phyloP scores from a whole-genome alignment of 35 echinoderm and acorn worm species.

The Ophiothrix spiculata region DNA sequence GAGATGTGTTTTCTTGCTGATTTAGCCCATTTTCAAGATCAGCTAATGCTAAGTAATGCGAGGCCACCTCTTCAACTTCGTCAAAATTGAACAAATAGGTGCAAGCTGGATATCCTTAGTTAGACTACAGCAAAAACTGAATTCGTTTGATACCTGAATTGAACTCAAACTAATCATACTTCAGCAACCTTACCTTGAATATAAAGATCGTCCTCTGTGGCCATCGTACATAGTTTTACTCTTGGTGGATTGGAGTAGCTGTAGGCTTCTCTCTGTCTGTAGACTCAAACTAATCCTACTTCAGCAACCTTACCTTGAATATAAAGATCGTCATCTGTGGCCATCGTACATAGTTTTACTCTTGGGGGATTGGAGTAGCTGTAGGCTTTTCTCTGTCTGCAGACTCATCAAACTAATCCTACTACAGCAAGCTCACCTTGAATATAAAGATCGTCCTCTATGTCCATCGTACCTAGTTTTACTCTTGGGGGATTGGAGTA shows the following conservation, averaged over 20 bases:
- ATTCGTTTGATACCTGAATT: slow-evolving; percentile 5
- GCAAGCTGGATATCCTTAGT: no score
- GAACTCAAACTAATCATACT: no score
- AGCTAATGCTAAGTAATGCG: no score
- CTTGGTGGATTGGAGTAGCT: slow-evolving; percentile 64
- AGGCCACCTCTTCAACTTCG: no score
- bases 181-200: not conserved
- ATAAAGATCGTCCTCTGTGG: not conserved
- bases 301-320: not conserved
- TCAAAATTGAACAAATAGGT: no score
- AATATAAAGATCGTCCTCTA: not conserved
- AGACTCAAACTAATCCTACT: no score
- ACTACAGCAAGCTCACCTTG: no score
- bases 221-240: not conserved
- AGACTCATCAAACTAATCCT: no score
- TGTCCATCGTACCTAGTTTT: not conserved
- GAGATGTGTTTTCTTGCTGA: no score
- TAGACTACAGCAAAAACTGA: slow-evolving; percentile 11
- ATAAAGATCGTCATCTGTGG: not conserved
- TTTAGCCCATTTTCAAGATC: no score
- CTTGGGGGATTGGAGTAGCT: slow-evolving; percentile 66
- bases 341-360: not conserved
- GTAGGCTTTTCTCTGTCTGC: slow-evolving; percentile 69
- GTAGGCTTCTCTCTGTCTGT: slow-evolving; percentile 73
- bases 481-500: slow-evolving; percentile 56